phyloP scores from a whole-genome alignment of 2,888 invertebrate species.

The Cephus sareptanus region DNA sequence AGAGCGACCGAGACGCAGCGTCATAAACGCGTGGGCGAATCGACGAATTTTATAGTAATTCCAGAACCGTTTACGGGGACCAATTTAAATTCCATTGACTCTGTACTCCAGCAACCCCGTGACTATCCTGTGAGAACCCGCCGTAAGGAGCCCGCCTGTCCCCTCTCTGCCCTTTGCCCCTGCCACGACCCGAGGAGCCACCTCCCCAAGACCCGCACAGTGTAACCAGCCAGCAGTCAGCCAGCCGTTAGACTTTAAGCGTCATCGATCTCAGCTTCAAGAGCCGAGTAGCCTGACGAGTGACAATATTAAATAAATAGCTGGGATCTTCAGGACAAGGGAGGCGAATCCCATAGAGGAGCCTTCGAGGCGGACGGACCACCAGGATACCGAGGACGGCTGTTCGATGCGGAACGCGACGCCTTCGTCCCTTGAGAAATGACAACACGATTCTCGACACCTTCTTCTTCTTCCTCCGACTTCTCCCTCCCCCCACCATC shows the following conservation, averaged over 20 bases:
- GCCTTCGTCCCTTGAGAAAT: constrained; percentile 48
- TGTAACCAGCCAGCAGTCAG: too few species aligned
- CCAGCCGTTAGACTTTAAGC: background rate
- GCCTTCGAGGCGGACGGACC: background rate
- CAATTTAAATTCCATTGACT: constrained; percentile 55
- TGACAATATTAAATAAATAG: constrained; percentile 57
- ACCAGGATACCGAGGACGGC: constrained; percentile 5
- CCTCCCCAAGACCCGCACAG: too few species aligned
- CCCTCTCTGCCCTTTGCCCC: too few species aligned
- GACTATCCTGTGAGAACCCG: too few species aligned
- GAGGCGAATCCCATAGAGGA: constrained; percentile 10
- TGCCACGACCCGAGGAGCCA: too few species aligned
- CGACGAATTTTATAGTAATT: constrained; percentile 55
- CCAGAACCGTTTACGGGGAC: constrained; percentile 40
- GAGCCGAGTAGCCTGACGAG: constrained; percentile 28
- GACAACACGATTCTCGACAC: constrained; percentile 55
- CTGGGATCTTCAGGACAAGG: constrained; percentile 35
- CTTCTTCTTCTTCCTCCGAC: constrained; percentile 20
- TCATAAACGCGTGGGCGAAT: constrained; percentile 56
- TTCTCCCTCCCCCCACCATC: constrained; percentile 9
- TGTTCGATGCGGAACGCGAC: constrained; percentile 29
- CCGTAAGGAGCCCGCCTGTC: too few species aligned
- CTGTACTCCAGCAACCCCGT: background rate
- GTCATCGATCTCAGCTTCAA: constrained; percentile 33
- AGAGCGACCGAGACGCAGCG: constrained; percentile 26